Evolutionary conservation across 2,797 vertebrate genomes (phyloP), one percentile per base, ranked within the genome.

Genomic region (Tarsius wallacei): DNA sequence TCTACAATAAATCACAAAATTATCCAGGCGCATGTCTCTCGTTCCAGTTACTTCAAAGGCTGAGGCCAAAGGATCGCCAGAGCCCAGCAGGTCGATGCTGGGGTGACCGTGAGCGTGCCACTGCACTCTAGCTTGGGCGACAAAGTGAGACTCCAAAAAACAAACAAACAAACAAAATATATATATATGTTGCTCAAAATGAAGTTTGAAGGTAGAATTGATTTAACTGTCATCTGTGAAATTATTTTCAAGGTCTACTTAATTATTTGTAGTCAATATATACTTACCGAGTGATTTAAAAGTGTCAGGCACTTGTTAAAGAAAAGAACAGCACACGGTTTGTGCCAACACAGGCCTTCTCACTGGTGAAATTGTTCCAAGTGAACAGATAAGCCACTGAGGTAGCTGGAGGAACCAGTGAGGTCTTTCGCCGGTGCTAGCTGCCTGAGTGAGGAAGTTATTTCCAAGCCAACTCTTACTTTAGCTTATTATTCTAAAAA

Each of bases 221-320:
- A 81, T 74, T 2, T 42, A 78, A 31, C 31, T 31, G 11, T 90
- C 42, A 33, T 16, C 26, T 33, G 15, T 77, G 61, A 91, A 80
- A 86, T 42, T 94, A 77, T 77, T 90, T 90, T 96, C 81, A 66
- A 28, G 17, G 82, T 53, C 13, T n/a, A 57, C 63, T 91, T 57
- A 71, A 73, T 84, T 83, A 76, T 73, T 83, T 87, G 70, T 3
- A 81, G 33, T 94, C 36, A 55, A 26, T 22, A 33, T 15, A 15
- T 57, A 85, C 6, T 87, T 80, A 91, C 26, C 81, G 61, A 71
- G 15, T 55, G 31, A 77, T 57, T 86, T 47, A 53, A 68, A 42
- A 93, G 28, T 57, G 2, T 10, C 36, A 74, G 59, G 36, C 28
- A 51, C 33, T 71, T 57, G 61, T 53, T 81, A 87, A 74, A 80